Percentiles rank a stretch among this genome's conserved stretches.
Evolutionary conservation across 2,113 vertebrate species (phyloP).

Genomic region (Festucalex cinctus): DNA sequence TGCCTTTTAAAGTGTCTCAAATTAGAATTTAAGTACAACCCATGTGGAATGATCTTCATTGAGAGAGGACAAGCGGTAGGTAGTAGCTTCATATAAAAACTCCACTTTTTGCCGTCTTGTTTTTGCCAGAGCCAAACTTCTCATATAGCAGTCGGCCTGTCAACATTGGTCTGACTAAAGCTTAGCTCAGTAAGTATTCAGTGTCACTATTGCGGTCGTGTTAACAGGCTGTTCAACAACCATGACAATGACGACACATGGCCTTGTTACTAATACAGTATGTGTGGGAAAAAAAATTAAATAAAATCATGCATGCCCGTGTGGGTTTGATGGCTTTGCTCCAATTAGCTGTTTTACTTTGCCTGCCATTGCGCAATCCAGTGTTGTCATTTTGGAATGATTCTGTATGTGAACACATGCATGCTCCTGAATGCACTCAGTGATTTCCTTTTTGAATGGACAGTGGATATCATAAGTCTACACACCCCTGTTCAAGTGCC

Average conservation of each 20-base stretch:
- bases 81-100: slow-evolving; percentile 23
- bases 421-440: slow-evolving; percentile 15
- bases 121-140: slow-evolving; percentile 64
- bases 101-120: slow-evolving; percentile 52
- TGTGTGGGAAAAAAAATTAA: too few relatives aligned
- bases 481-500: not conserved
- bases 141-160: slow-evolving; percentile 69
- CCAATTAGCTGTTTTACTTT: not conserved
- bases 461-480: not conserved
- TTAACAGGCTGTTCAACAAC: slow-evolving; percentile 37
- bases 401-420: slow-evolving; percentile 23
- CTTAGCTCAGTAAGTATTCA: slow-evolving; percentile 71
- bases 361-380: not conserved
- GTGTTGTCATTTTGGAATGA: not conserved
- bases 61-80: not conserved
- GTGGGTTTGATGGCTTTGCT: slow-evolving; percentile 10
- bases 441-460: not conserved
- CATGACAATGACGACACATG: slow-evolving; percentile 13
- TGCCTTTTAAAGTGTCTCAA: not conserved
- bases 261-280: slow-evolving; percentile 50
- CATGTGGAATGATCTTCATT: not conserved
- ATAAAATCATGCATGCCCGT: slow-evolving; percentile 10
- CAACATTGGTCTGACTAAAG: slow-evolving; percentile 70
- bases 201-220: slow-evolving; percentile 29
- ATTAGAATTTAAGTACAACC: too few relatives aligned